Base-by-base conservation (phyloP, 2,113 vertebrate genomes). In the Gallinago paraguaiae region DNA sequence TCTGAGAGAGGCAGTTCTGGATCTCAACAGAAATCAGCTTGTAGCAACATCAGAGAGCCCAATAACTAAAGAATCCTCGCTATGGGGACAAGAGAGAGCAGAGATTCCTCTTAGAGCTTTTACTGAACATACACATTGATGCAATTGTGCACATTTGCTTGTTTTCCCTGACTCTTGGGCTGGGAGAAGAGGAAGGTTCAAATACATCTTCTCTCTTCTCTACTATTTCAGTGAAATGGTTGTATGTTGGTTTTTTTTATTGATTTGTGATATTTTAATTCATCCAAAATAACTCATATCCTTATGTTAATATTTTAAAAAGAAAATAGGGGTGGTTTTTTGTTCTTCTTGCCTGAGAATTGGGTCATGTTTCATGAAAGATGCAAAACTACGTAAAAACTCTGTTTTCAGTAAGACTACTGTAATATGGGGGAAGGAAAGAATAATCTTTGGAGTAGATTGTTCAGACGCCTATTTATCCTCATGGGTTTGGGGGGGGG, bases 361-460 rank as follows among this genome's bases (percentile, higher is more conserved):
- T 67, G 10, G 8, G 9, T 65, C n/a, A 28, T 31, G 10, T 64
- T 50, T 80, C 50, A 37, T 13, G 7, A 67, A 86, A 60, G 3
- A 35, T 43, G 11, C 14, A 37, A 56, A 72, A 43, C 13, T 80
- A 7, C 14, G 85, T 45, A 37, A 79, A 91, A 94, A 63, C 25
- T 13, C 2, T 5, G 23, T 84, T 84, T 78, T 69, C 14, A 43
- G 65, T 79, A 75, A 57, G 24, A 35, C 18, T 84, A 65, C 23
- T 41, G 25, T 7, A 56, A 51, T 60, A 22, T 41, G 8, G 6
- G 13, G n/a, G 2, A 2, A 2, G 1, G 3, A 8, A 61, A 72
- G 9, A 69, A 30, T 14, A 3, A 2, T 27, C 11, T 46, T 45
- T 59, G 43, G 12, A 64, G 4, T 24, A 69, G 31, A 70, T 67